Evolutionary conservation across 1,140 invertebrate species (phyloP), one percentile per base, ranked within the genome.

Genomic region (Nebria ingens): DNA sequence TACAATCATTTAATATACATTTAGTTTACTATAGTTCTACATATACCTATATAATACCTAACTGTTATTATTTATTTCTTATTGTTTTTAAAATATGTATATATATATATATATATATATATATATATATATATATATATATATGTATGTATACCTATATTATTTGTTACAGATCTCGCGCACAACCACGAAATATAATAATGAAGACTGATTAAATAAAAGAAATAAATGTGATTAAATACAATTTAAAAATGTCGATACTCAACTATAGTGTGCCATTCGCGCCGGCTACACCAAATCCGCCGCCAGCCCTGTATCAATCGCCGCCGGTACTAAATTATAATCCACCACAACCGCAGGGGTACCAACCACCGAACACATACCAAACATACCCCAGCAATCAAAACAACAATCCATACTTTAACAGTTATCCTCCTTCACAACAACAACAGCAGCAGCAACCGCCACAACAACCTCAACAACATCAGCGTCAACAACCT

Each of bases 401-500:
- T 40, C 29, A 42, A 56, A 21, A 1, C 19, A 34, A 9, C 20
- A 45, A 29, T 21, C 19, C 38, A 45, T 40, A 21, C 57, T 34
- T 9, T n/a, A 34, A 61, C 23, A 55, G 34, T 4, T 12, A 34
- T 15, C 56, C 21, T 13, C 57, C 23, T 51, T 40, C 42, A 15
- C n/a, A 34, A 19, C 23, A 2, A 38, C 23, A 2, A 21, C 53
- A 25, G 29, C 53, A 25, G 29, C 38, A 21, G 17, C 13, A 11
- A 25, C 42, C 29, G 13, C 17, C n/a, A 38, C 22, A 19, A 54
- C 51, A 20, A 2, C 38, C 9, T 19, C 61, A 51, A 25, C 17
- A 11, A 50, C 34, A 21, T 29, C 52, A 13, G n/a, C 64, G 65
- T 6, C 42, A 34, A 69, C 34, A 17, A 52, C 49, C 13, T 59